Percentiles rank a stretch among this genome's conserved stretches.
Evolutionary conservation across 2,797 vertebrate genomes (phyloP).

Genomic region (Champsocephalus esox): DNA sequence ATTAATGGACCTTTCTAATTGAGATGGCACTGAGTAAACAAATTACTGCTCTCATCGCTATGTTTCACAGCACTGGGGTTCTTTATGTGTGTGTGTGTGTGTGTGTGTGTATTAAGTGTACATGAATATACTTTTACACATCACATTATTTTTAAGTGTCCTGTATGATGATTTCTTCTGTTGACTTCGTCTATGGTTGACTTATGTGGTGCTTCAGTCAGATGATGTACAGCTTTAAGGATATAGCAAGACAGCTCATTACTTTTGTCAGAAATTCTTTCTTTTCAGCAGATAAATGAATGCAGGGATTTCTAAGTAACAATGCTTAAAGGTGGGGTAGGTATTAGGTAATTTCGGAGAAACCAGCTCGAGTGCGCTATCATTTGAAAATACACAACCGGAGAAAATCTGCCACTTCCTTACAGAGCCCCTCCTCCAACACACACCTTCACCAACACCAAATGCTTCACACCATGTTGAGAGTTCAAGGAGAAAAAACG

Average conservation of each 20-base stretch:
- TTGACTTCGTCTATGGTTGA: not conserved
- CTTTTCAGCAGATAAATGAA: not conserved
- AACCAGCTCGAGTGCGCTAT: too few species aligned
- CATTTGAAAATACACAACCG: too few species aligned
- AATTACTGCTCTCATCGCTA: constrained; percentile 19
- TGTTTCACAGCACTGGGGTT: constrained; percentile 15
- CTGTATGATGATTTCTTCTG: not conserved
- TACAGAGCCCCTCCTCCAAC: too few species aligned
- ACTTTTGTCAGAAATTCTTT: constrained; percentile 24
- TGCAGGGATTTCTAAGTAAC: not conserved
- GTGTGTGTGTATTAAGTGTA: not conserved
- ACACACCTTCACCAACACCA: too few species aligned
- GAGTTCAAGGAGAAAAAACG: not conserved
- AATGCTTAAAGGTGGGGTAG: not conserved
- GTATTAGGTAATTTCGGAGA: too few species aligned
- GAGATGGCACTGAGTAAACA: constrained; percentile 9
- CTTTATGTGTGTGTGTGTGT: not conserved
- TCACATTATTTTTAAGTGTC: constrained; percentile 1
- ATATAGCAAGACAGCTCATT: constrained; percentile 25
- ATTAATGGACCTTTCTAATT: constrained; percentile 50
- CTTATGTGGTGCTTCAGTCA: constrained; percentile 9
- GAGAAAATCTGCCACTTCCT: too few species aligned
- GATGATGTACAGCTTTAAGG: constrained; percentile 34
- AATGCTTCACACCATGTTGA: not conserved
- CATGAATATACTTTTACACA: not conserved